A percentile compares a stretch with the other conserved stretches of the same genome.
Conservation (phyloP, 2,113 vertebrate genomes). For the Protobothrops flavoviridis region DNA sequence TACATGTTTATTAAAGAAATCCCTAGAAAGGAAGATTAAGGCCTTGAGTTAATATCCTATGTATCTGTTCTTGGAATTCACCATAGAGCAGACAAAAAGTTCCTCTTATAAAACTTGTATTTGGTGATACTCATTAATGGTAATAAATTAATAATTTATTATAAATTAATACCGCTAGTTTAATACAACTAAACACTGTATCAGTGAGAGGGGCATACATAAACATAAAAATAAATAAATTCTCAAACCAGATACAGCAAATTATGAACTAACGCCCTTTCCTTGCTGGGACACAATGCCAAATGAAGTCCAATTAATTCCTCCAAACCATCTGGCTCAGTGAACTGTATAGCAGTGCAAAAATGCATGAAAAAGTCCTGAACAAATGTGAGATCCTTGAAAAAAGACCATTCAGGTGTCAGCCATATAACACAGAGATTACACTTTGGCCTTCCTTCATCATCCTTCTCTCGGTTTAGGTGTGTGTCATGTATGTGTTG, state of each 20-base stretch:
- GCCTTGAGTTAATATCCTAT: neutral
- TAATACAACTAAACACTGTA: neutral
- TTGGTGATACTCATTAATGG: constrained; percentile 3
- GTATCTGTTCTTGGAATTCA: neutral
- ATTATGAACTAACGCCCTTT: neutral
- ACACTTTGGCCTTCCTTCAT: neutral
- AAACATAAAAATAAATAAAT: neutral
- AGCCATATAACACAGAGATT: neutral
- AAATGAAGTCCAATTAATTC: neutral
- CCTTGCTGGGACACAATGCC: neutral
- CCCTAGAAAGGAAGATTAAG: neutral
- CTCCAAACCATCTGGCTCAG: neutral
- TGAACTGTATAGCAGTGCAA: neutral
- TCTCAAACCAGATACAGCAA: neutral
- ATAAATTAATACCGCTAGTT: neutral
- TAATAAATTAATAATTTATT: constrained; percentile 1
- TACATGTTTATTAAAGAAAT: neutral
- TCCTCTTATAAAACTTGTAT: constrained; percentile 3
- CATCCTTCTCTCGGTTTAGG: neutral
- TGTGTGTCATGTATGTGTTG: too few relatives aligned
- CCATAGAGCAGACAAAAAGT: neutral
- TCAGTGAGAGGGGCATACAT: neutral
- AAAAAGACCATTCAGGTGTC: neutral
- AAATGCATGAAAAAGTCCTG: neutral
- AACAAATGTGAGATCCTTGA: neutral